Conservation (phyloP, 2,113 vertebrate genomes). For the Rattus rattus region DNA sequence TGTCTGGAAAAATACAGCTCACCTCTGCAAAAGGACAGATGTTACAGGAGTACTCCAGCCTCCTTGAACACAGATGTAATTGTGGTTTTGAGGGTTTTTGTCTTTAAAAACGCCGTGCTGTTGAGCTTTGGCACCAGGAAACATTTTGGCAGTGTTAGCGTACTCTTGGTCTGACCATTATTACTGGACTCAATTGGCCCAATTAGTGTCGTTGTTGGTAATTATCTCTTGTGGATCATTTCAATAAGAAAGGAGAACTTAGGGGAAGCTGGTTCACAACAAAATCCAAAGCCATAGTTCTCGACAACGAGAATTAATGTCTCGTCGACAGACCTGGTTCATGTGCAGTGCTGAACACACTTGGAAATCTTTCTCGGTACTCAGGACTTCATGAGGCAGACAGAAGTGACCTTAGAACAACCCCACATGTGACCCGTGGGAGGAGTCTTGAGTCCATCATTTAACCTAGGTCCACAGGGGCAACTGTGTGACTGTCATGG, state of each 20-base stretch:
- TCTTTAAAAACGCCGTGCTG: not conserved
- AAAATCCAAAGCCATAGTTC: not conserved
- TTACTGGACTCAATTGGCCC: not conserved
- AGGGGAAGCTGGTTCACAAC: not conserved
- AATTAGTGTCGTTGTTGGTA: not conserved
- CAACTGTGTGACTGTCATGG: not conserved
- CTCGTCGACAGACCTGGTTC: not conserved
- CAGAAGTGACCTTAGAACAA: not conserved
- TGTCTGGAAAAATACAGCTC: not conserved
- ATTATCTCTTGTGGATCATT: not conserved
- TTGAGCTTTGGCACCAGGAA: not conserved
- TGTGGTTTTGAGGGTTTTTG: not conserved
- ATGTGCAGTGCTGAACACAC: not conserved
- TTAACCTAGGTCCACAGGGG: not conserved
- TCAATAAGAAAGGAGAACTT: constrained; percentile 1
- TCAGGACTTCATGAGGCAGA: not conserved
- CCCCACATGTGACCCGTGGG: not conserved
- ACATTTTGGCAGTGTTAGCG: not conserved
- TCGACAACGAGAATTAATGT: not conserved
- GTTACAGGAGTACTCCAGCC: not conserved
- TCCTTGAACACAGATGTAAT: not conserved
- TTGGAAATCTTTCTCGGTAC: constrained; percentile 8
- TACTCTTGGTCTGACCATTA: not conserved
- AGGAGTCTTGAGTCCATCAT: not conserved
- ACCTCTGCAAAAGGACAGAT: not conserved